A percentile compares a stretch with the other conserved stretches of the same genome.
Conservation (phyloP, 1,140 invertebrate species). For the Schlechtendalia chinensis region DNA sequence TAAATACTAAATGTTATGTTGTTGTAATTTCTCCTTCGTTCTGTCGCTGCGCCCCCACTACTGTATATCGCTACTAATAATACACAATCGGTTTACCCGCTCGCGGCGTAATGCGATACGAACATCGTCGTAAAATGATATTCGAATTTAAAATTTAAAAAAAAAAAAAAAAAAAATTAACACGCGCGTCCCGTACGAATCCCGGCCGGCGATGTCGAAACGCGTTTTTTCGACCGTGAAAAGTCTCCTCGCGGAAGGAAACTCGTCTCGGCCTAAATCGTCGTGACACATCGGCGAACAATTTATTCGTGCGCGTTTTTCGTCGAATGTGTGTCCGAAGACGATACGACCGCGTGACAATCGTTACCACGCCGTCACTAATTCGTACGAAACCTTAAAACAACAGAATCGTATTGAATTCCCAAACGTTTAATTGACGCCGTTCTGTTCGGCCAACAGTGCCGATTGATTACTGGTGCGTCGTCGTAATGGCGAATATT, state of each 20-base stretch:
- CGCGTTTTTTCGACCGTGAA: too few relatives aligned
- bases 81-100: neutral
- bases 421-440: neutral
- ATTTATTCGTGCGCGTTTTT: neutral
- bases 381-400: neutral
- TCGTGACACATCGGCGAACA: too few relatives aligned
- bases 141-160: too few relatives aligned
- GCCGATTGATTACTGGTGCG: neutral
- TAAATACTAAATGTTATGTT: neutral
- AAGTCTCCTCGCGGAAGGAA: too few relatives aligned
- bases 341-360: neutral
- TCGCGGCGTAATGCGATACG: neutral
- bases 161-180: too few relatives aligned
- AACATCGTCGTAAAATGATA: too few relatives aligned
- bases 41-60: neutral
- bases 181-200: too few relatives aligned
- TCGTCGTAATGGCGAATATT: too few relatives aligned
- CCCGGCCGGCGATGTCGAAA: too few relatives aligned
- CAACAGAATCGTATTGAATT: neutral
- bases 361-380: neutral
- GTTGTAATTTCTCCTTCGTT: slow-evolving; percentile 49
- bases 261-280: too few relatives aligned
- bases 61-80: neutral
- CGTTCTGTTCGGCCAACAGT: neutral
- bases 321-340: neutral